These are phyloP conservation scores for Aleiodes leptofemur DNA, from an alignment of 2,888 invertebrate species.

Conservation along the genomic window DNA sequence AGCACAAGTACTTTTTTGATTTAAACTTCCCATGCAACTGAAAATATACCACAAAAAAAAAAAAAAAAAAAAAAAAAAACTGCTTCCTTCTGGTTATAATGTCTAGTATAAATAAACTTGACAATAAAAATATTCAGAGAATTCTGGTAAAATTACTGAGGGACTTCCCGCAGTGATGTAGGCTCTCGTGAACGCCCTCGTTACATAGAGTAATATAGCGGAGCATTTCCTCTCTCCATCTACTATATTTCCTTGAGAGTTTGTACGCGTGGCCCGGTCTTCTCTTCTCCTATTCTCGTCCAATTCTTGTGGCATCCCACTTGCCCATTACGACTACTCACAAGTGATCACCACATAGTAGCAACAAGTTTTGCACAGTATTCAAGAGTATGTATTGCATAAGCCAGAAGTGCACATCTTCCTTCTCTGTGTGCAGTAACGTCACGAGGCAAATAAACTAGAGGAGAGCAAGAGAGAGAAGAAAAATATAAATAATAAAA, in stretches of 20 bases:
- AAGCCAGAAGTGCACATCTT: conserved; percentile 32
- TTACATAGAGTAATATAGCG: conserved; percentile 52
- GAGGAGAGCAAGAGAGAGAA: background rate
- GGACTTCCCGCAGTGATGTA: conserved; percentile 55
- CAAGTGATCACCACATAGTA: conserved; percentile 33
- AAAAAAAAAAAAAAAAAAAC: background rate
- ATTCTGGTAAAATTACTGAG: conserved; percentile 2
- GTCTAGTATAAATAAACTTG: background rate
- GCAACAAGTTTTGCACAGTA: conserved; percentile 23
- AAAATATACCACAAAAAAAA: background rate
- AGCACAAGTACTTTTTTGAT: too few relatives aligned
- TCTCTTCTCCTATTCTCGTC: conserved; percentile 46
- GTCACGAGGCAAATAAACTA: conserved; percentile 4
- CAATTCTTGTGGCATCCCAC: conserved; percentile 39
- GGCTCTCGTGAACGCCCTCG: conserved; percentile 57
- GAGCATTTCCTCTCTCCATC: conserved; percentile 50
- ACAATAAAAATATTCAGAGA: conserved; percentile 8
- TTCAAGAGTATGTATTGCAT: conserved; percentile 28
- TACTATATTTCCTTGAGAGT: conserved; percentile 34
- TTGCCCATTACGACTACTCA: conserved; percentile 46
- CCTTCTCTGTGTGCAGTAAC: conserved; percentile 1
- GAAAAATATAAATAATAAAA: conserved; percentile 24
- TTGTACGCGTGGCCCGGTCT: conserved; percentile 49
- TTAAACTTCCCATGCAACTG: background rate
- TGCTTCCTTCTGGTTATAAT: background rate